Base-by-base conservation (phyloP, 2,113 vertebrate genomes). In the Passer montanus region DNA sequence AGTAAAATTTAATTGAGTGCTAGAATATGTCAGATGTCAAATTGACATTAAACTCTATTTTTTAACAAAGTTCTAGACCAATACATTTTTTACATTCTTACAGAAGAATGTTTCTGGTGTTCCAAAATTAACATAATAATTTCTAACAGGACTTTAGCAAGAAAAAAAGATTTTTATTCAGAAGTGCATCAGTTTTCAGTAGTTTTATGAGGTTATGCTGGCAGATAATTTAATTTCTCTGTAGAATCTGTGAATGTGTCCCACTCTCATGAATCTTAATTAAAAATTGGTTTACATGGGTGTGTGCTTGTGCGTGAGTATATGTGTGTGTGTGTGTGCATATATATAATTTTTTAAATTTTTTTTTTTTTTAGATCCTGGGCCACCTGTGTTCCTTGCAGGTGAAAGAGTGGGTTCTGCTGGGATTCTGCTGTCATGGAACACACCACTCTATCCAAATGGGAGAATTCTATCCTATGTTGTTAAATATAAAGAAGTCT, bases 401-500 rank as follows among this genome's bases (percentile, higher is more conserved):
- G 99, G 99, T 69, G 98, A 99, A 95, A 96, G 98, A 90, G 99
- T 99, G 17, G 99, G 99, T 31, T 99, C 99, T 95, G 99, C 98
- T 90, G 99, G 99, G 56, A 99, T 99, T 96, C 97, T 99, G 52
- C 97, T 99, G 3, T 98, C 99, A 27, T 99, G 99, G 99, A 98
- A 96, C 41, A 98, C 98, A 11, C 98, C 98, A 20, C 52, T 94
- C 50, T 97, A 98, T 93, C 95, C 97, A 41, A 98, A 97, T 74
- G 98, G 98, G 67, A 98, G 96, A 89, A 98, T 99, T 89, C 56
- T 98, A 13, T 98, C 97, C 49, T 99, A 99, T 43, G 59, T 98
- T 84, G 98, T 99, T 93, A 99, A 99, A 96, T 99, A 99, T 89
- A 99, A 98, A 93, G 99, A 99, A 90, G 98, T 99, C 78, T 99